Evolutionary conservation across 2,888 invertebrate genomes (phyloP).

Genomic region (Hypselothyrea guttata): DNA sequence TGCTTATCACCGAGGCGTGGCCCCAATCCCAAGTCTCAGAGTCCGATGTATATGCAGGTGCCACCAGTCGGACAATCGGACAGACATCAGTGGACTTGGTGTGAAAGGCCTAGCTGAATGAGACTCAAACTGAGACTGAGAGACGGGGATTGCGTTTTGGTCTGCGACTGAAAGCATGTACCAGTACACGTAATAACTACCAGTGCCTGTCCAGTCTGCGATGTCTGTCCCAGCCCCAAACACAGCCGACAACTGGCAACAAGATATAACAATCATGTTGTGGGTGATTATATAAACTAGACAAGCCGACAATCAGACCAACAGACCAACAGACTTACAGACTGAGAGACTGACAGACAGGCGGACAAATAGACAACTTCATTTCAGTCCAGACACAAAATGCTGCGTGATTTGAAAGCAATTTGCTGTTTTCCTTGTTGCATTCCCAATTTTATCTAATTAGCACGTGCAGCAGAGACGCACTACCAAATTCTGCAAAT

Average conservation of each 20-base stretch:
- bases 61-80: slow-evolving; percentile 29
- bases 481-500: background rate
- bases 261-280: slow-evolving; percentile 66
- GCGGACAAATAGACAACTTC: slow-evolving; percentile 54
- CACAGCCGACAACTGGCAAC: slow-evolving; percentile 32
- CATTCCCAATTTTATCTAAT: slow-evolving; percentile 27
- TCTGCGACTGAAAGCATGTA: slow-evolving; percentile 5
- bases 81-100: background rate
- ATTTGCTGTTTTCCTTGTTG: slow-evolving; percentile 61
- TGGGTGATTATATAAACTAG: slow-evolving; percentile 74
- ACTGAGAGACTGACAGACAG: too few relatives aligned
- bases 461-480: slow-evolving; percentile 40
- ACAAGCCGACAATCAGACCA: slow-evolving; percentile 23
- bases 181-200: slow-evolving; percentile 45
- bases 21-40: slow-evolving; percentile 17
- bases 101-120: slow-evolving; percentile 45
- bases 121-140: too few relatives aligned
- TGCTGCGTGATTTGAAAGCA: slow-evolving; percentile 57
- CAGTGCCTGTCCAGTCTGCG: slow-evolving; percentile 39
- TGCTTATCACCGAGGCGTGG: slow-evolving; percentile 46
- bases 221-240: too few relatives aligned
- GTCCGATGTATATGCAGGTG: slow-evolving; percentile 48
- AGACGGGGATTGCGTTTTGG: slow-evolving; percentile 35
- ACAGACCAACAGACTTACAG: too few relatives aligned
- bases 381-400: slow-evolving; percentile 39